Conservation (phyloP, 2,888 invertebrate genomes). For the Nowickia ferox region DNA sequence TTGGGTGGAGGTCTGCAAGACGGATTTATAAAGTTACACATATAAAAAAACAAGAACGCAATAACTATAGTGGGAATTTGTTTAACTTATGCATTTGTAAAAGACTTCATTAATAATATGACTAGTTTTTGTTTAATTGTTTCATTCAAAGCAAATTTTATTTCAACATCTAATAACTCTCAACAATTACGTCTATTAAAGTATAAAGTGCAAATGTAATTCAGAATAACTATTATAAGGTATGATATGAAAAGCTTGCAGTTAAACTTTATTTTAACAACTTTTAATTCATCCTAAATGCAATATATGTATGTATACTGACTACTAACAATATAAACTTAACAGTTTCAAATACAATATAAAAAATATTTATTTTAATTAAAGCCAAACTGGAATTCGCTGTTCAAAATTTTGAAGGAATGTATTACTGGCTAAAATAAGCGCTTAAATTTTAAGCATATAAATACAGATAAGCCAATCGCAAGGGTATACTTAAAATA, state of each 20-base stretch:
- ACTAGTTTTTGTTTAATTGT: background rate
- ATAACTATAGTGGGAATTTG: too few species aligned
- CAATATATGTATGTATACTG: constrained; percentile 12
- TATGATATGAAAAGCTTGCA: constrained; percentile 29
- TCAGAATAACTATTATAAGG: constrained; percentile 4
- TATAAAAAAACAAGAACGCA: too few species aligned
- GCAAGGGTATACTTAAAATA: constrained; percentile 80
- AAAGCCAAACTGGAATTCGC: background rate
- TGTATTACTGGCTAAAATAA: constrained; percentile 73
- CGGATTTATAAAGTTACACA: too few species aligned
- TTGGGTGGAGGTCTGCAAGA: too few species aligned
- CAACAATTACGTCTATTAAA: constrained; percentile 3
- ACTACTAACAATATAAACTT: constrained; percentile 2
- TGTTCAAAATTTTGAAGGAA: constrained; percentile 20
- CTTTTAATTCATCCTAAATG: constrained; percentile 57
- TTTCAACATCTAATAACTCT: constrained; percentile 54
- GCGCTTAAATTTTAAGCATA: constrained; percentile 79
- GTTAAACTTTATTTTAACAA: constrained; percentile 37
- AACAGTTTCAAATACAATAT: background rate
- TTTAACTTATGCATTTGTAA: background rate
- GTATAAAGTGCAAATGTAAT: constrained; percentile 12
- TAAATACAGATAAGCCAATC: constrained; percentile 79
- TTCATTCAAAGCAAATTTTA: constrained; percentile 32
- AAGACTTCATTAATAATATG: background rate
- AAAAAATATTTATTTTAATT: background rate